phyloP scores from a whole-genome alignment of 2,797 vertebrate species.

The Cirrhinus mrigala region DNA sequence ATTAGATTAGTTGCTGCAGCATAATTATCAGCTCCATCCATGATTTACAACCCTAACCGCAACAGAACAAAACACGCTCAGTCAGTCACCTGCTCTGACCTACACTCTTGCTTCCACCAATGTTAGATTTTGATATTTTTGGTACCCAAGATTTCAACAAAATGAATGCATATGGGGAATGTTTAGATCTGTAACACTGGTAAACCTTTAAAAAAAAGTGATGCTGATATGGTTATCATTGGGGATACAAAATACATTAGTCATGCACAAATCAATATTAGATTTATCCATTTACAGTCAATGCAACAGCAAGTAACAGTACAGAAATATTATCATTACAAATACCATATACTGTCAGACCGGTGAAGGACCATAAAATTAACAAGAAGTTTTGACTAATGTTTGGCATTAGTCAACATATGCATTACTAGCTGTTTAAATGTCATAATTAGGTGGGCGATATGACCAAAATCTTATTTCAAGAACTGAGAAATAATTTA shows the following conservation, averaged over 20 bases:
- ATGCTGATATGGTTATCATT: background rate
- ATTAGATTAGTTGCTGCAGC: background rate
- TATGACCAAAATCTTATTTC: too few relatives aligned
- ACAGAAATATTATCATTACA: too few relatives aligned
- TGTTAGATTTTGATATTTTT: background rate
- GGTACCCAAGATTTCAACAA: background rate
- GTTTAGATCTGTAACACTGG: background rate
- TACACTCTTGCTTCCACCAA: background rate
- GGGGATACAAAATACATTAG: background rate
- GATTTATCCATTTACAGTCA: background rate
- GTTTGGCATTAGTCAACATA: too few relatives aligned
- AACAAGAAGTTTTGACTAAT: too few relatives aligned
- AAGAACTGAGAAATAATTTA: too few relatives aligned
- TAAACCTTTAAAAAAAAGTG: background rate
- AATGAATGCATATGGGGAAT: background rate
- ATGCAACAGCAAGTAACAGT: too few relatives aligned
- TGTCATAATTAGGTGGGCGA: too few relatives aligned
- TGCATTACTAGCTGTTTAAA: too few relatives aligned
- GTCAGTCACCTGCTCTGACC: background rate
- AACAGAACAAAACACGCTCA: background rate
- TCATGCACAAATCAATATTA: background rate
- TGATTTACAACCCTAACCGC: background rate
- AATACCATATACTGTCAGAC: too few relatives aligned
- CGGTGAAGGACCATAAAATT: too few relatives aligned
- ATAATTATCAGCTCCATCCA: background rate